These are phyloP conservation scores for Formica aserva DNA, from an alignment of 2,888 invertebrate species.

Conservation along the genomic window DNA sequence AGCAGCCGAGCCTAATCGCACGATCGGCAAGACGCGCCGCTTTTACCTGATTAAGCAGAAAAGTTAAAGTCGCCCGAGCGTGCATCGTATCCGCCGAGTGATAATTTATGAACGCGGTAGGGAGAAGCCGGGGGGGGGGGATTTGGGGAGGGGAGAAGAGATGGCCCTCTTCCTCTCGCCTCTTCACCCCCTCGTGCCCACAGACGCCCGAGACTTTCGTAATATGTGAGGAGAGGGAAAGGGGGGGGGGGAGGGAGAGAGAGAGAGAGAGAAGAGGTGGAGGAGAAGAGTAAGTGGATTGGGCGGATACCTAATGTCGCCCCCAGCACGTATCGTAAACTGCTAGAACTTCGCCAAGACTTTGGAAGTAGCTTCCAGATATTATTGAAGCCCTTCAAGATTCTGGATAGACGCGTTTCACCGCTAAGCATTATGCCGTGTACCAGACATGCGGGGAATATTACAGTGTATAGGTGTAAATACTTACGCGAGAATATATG, in stretches of 20 bases:
- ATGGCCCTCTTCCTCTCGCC: background rate
- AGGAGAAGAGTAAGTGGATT: conserved; percentile 69
- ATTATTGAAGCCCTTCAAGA: conserved; percentile 77
- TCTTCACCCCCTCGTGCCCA: background rate
- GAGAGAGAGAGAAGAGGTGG: background rate
- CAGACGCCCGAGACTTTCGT: conserved; percentile 55
- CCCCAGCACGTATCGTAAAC: conserved; percentile 76
- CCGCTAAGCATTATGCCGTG: conserved; percentile 67
- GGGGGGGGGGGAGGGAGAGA: background rate
- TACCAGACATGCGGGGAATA: conserved; percentile 27
- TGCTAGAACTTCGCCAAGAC: conserved; percentile 75
- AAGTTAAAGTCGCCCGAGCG: conserved; percentile 60
- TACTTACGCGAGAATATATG: conserved; percentile 48
- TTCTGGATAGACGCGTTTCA: conserved; percentile 74
- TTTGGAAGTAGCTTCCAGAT: conserved; percentile 76
- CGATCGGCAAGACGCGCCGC: conserved; percentile 61
- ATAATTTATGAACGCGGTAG: conserved; percentile 70
- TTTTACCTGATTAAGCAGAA: conserved; percentile 69
- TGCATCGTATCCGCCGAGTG: conserved; percentile 51
- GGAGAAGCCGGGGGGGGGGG: too few relatives aligned
- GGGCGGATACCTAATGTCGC: conserved; percentile 71
- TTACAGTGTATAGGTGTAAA: conserved; percentile 41
- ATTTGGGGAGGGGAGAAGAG: background rate
- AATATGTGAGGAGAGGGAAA: conserved; percentile 3
- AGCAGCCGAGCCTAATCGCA: conserved; percentile 68